Evolutionary conservation across 2,113 vertebrate species (phyloP), one percentile per base, ranked within the genome.

Genomic region (Regulus satrapa): DNA sequence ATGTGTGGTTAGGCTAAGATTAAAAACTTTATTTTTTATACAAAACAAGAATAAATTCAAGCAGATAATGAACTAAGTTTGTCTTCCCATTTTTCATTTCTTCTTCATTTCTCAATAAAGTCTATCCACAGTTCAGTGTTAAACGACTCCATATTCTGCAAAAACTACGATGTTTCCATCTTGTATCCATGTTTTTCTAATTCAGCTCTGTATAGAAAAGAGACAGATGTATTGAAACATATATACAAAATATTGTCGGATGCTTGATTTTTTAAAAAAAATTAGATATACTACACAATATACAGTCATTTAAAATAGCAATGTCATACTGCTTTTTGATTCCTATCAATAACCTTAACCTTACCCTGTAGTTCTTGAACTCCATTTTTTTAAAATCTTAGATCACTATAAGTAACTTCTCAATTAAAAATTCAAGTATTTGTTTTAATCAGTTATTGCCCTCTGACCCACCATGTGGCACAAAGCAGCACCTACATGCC

Each of bases 121-220:
- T 89, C 88, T 94, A 34, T 94, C 90, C 91, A 97, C 74, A 97
- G 96, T 97, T 97, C 94, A 97, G 46, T 54, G 75, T 79, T 67
- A 94, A 73, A 91, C 81, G 55, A 81, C 49, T 58, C 75, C 81
- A 93, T 80, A 84, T 93, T 89, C 92, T 63, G 38, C 77, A 80
- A 97, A 95, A 88, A 88, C 97, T 99, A 99, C 14, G 99, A 99
- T 2, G 99, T 99, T 98, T 99, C 99, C 99, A 99, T 99, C 98
- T 99, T 99, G 98, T 99, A 99, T 88, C 99, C 99, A 78, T 99
- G 99, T 96, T 99, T 99, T 98, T 99, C 99, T 96, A 99, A 97
- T 97, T 99, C 99, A 88, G 99, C 99, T 97, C 99, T 99, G 97
- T n/a, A 95, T 26, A 85, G 80, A 86, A 97, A 63, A 93, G 75